Percentiles rank a stretch among this genome's conserved stretches.
Evolutionary conservation across 1,140 invertebrate species (phyloP).

Genomic region (Episyrphus balteatus): DNA sequence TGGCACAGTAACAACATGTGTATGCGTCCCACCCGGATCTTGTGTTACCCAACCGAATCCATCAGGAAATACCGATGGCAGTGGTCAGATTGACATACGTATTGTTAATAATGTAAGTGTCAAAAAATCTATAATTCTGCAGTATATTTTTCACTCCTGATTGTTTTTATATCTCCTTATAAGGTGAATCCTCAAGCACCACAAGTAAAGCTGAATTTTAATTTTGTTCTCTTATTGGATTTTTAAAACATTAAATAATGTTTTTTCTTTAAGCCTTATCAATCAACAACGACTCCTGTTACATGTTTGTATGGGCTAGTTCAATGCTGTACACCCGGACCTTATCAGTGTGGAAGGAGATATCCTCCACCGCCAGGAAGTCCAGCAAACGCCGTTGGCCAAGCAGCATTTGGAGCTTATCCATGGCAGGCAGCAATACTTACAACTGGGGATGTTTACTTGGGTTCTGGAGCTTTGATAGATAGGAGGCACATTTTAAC

Average conservation of each 20-base stretch:
- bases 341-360: slow-evolving; percentile 27
- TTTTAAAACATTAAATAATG: slow-evolving; percentile 1
- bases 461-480: slow-evolving; percentile 57
- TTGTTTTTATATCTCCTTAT: not conserved
- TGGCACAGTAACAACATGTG: slow-evolving; percentile 16
- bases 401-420: slow-evolving; percentile 29
- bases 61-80: slow-evolving; percentile 30
- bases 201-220: no score
- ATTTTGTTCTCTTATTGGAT: not conserved
- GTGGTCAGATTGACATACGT: slow-evolving; percentile 45
- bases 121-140: not conserved
- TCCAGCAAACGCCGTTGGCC: slow-evolving; percentile 13
- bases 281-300: slow-evolving; percentile 8
- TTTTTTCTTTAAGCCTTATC: not conserved
- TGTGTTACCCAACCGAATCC: slow-evolving; percentile 25
- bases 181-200: no score
- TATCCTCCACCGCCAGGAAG: slow-evolving; percentile 26
- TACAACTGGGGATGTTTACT: slow-evolving; percentile 42
- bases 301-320: slow-evolving; percentile 22
- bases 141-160: no score
- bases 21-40: slow-evolving; percentile 23
- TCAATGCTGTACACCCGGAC: slow-evolving; percentile 25
- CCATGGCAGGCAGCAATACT: slow-evolving; percentile 40
- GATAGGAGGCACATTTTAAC: slow-evolving; percentile 52
- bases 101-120: slow-evolving; percentile 43